These are phyloP conservation scores for Olivierus martensii DNA, from an alignment of 1,140 invertebrate genomes.

Conservation along the genomic window DNA sequence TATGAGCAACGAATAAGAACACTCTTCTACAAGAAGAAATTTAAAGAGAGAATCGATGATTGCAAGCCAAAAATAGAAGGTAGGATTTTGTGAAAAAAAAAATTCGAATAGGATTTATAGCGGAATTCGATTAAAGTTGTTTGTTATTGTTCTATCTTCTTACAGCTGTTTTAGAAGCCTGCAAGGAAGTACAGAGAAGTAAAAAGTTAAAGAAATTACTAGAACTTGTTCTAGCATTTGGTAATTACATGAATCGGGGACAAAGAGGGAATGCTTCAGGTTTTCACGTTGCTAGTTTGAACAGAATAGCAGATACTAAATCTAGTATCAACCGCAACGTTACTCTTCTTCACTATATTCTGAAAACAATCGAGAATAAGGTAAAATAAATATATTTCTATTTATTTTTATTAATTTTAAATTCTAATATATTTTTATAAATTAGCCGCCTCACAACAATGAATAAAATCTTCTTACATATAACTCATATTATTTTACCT, in stretches of 20 bases:
- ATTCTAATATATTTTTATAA: too few relatives aligned
- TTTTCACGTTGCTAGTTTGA: conserved; percentile 75
- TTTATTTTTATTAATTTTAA: too few relatives aligned
- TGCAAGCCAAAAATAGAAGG: conserved; percentile 52
- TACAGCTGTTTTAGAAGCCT: conserved; percentile 72
- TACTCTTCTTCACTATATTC: conserved; percentile 87
- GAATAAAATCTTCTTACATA: too few relatives aligned
- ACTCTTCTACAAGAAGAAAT: conserved; percentile 91
- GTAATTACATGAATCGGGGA: conserved; percentile 80
- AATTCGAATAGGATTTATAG: too few relatives aligned
- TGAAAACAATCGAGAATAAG: conserved; percentile 62
- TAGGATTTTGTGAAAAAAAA: neutral
- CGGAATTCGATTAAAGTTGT: neutral
- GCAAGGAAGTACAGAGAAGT: conserved; percentile 57
- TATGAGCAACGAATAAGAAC: conserved; percentile 86
- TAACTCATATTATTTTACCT: too few relatives aligned
- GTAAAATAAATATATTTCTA: neutral
- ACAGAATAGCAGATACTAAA: conserved; percentile 84
- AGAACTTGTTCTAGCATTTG: conserved; percentile 81
- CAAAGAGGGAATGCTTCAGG: conserved; percentile 88
- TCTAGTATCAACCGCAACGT: conserved; percentile 76
- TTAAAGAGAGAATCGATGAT: conserved; percentile 68
- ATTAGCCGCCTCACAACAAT: too few relatives aligned
- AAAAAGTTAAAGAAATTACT: conserved; percentile 62
- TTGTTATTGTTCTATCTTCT: neutral